A percentile compares a stretch with the other conserved stretches of the same genome.
Evolutionary conservation across 1,140 invertebrate species (phyloP).

Genomic region (Drosophila tristis): DNA sequence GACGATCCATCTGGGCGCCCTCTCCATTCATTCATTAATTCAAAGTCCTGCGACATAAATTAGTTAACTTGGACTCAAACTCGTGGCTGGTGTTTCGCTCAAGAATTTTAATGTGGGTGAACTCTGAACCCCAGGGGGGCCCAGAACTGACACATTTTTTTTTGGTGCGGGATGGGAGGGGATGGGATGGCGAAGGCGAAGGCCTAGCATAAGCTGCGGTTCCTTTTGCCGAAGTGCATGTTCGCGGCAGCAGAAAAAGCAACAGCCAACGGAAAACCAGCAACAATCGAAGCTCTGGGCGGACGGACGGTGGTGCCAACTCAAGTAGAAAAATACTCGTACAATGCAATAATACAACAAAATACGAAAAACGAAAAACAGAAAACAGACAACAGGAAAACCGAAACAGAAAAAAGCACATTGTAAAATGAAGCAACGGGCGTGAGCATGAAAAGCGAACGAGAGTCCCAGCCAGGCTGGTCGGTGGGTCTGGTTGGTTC

Average conservation of each 20-base stretch:
- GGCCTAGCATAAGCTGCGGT: constrained; percentile 71
- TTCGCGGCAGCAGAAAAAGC: constrained; percentile 34
- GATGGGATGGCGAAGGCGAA: constrained; percentile 1
- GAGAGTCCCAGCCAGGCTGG: constrained; percentile 27
- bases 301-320: constrained; percentile 58
- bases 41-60: constrained; percentile 82
- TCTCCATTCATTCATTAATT: constrained; percentile 82
- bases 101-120: constrained; percentile 73
- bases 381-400: constrained; percentile 40
- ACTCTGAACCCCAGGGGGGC: constrained; percentile 25
- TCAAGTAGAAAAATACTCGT: constrained; percentile 81
- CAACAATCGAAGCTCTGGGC: constrained; percentile 42
- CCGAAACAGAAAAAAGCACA: constrained; percentile 27
- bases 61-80: constrained; percentile 72
- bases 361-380: constrained; percentile 31
- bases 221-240: constrained; percentile 71
- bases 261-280: constrained; percentile 27
- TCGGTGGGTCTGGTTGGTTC: constrained; percentile 21
- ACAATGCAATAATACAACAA: constrained; percentile 76
- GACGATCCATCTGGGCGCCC: constrained; percentile 74
- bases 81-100: constrained; percentile 44
- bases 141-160: constrained; percentile 31
- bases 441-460: constrained; percentile 75
- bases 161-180: neutral
- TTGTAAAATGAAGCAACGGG: constrained; percentile 75